Base-by-base conservation (phyloP, 2,888 invertebrate species). In the Matsumyia berberina region DNA sequence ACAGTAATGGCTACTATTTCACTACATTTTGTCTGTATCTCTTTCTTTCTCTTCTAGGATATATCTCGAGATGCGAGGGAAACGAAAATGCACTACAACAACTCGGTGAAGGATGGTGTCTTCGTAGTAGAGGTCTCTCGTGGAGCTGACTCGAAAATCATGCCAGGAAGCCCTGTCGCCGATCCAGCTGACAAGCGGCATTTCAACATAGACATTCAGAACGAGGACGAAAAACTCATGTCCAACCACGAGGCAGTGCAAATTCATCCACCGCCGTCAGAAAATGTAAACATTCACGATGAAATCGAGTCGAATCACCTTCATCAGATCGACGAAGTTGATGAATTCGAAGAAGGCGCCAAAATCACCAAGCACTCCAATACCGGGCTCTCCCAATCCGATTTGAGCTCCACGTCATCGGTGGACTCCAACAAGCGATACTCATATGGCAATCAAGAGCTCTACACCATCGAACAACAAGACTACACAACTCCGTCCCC, bases 331-430 rank as follows among this genome's bases (percentile, higher is more conserved):
- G 90, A 90, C 39, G 90, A 90, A 81, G 87, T 88, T 31, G 88
- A 89, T 33, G 89, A 90, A 69, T 79, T 91, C 67, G 92, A 92
- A 57, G 79, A 87, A 70, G 76, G 62, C 1, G 31, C 53, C 0
- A 66, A 70, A 53, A 29, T 79, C 92, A 93, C 3, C 89, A 94
- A 64, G 93, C 91, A 94, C 66, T 93, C 94, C 19, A 95, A 94
- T 88, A 96, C 96, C 0, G 97, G 97, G 0, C 93, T 97, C 1
- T 96, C 96, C 5, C 96, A 96, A 89, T 97, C 97, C 5, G 96
- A 96, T 89, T 93, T 96, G 0, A 96, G 96, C 89, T 93, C 96
- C 89, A 89, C 89, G 1, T 94, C 95, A 12, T 96, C 96, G 31
- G 94, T 94, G 11, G 94, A 94, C 37, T 94, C 95, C 72, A 95